Conservation (phyloP, 2,797 vertebrate genomes). For the Pempheris klunzingeri region DNA sequence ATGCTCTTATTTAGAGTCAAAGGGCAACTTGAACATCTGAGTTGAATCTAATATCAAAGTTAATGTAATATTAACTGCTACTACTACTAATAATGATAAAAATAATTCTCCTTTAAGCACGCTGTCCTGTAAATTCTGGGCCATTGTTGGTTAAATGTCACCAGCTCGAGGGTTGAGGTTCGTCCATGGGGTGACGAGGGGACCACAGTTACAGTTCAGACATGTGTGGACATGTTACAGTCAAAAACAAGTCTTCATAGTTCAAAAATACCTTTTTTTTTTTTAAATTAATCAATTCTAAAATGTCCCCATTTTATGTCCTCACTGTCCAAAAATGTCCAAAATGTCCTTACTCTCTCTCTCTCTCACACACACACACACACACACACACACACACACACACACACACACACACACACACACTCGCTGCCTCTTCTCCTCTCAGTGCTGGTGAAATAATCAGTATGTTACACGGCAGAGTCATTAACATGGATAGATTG, state of each 20-base stretch:
- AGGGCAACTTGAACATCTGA: not conserved
- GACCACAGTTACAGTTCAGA: not conserved
- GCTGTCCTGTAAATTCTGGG: not conserved
- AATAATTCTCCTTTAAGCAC: not conserved
- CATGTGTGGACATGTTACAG: not conserved
- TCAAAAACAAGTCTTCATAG: no score
- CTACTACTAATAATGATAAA: no score
- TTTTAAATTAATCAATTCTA: no score
- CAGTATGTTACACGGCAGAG: slow-evolving; percentile 60
- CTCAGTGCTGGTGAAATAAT: slow-evolving; percentile 38
- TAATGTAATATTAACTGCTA: not conserved
- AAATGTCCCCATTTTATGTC: not conserved
- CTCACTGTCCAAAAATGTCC: not conserved
- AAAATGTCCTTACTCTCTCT: not conserved
- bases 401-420: slow-evolving; percentile 13
- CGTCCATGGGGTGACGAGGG: not conserved
- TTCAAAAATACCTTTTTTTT: no score
- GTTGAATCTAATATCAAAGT: not conserved
- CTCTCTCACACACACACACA: slow-evolving; percentile 1
- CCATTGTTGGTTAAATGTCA: not conserved
- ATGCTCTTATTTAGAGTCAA: not conserved
- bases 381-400: slow-evolving; percentile 2
- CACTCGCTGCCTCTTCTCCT: not conserved
- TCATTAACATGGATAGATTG: slow-evolving; percentile 70
- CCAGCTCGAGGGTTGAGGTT: no score